Percentiles rank a stretch among this genome's conserved stretches.
Conservation (phyloP, 2,113 vertebrate species). For the Puma concolor region DNA sequence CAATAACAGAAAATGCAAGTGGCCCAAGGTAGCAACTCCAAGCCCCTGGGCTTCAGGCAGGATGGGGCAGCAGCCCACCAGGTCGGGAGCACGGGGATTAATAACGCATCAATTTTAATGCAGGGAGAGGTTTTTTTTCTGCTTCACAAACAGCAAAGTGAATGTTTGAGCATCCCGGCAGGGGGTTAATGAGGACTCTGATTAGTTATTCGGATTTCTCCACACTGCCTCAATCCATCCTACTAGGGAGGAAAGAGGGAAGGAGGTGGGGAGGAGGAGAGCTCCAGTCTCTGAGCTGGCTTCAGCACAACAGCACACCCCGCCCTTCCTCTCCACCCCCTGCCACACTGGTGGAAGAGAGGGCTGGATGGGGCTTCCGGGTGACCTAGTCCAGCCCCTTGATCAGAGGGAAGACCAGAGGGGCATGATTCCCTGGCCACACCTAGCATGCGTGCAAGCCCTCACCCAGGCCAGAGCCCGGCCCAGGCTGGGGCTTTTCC, state of each 20-base stretch:
- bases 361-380: background rate
- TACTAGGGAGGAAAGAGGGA: conserved; percentile 64
- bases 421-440: background rate
- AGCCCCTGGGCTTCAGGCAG: conserved; percentile 72
- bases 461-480: background rate
- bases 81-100: conserved; percentile 86
- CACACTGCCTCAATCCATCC: conserved; percentile 84
- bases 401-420: background rate
- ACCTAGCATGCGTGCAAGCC: accelerated
- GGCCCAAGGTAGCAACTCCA: conserved; percentile 72
- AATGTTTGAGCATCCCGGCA: conserved; percentile 93
- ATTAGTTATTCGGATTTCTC: conserved; percentile 94
- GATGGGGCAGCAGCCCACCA: conserved; percentile 57
- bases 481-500: background rate
- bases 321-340: background rate
- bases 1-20: conserved; percentile 81
- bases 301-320: background rate
- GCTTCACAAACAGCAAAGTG: conserved; percentile 92
- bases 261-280: background rate
- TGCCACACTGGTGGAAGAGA: background rate
- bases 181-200: conserved; percentile 97
- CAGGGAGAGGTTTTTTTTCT: conserved; percentile 75
- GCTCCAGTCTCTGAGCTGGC: background rate
- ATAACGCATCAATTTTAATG: conserved; percentile 89
- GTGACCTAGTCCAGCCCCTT: background rate